These are phyloP conservation scores for Coleophora deauratella DNA, from an alignment of 2,888 invertebrate species.

Conservation along the genomic window DNA sequence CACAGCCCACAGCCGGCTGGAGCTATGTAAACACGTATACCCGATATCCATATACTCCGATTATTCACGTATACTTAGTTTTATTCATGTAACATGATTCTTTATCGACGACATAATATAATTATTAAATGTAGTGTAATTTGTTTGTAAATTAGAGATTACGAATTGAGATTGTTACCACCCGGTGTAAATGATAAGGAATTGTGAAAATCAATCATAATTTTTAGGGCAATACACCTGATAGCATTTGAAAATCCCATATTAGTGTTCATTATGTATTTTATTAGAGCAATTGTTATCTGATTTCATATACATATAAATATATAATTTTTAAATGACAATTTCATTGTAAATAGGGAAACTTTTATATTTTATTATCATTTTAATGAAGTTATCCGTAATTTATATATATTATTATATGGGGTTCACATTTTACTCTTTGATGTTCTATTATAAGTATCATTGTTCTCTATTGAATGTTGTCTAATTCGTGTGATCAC, in stretches of 20 bases:
- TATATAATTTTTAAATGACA: constrained; percentile 38
- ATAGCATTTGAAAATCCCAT: constrained; percentile 36
- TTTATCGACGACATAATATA: constrained; percentile 64
- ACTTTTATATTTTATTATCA: constrained; percentile 50
- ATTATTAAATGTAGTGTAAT: constrained; percentile 42
- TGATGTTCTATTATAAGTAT: constrained; percentile 60
- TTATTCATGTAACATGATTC: constrained; percentile 54
- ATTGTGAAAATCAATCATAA: constrained; percentile 41
- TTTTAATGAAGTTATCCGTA: constrained; percentile 36
- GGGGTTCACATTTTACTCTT: constrained; percentile 47
- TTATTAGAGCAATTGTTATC: constrained; percentile 56
- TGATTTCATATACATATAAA: constrained; percentile 36
- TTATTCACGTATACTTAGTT: constrained; percentile 29
- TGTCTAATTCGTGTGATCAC: constrained; percentile 41
- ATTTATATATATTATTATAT: constrained; percentile 42
- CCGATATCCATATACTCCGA: constrained; percentile 37
- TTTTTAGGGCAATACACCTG: constrained; percentile 36
- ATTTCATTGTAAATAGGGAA: constrained; percentile 58
- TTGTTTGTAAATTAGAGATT: constrained; percentile 65
- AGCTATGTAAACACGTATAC: constrained; percentile 11
- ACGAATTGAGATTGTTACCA: constrained; percentile 70
- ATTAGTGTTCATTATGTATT: constrained; percentile 51
- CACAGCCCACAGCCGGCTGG: background rate
- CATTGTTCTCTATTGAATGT: constrained; percentile 49
- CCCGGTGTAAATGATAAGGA: constrained; percentile 51